These are phyloP conservation scores for Agrochola lychnidis DNA, from an alignment of 2,888 invertebrate species.

Conservation along the genomic window DNA sequence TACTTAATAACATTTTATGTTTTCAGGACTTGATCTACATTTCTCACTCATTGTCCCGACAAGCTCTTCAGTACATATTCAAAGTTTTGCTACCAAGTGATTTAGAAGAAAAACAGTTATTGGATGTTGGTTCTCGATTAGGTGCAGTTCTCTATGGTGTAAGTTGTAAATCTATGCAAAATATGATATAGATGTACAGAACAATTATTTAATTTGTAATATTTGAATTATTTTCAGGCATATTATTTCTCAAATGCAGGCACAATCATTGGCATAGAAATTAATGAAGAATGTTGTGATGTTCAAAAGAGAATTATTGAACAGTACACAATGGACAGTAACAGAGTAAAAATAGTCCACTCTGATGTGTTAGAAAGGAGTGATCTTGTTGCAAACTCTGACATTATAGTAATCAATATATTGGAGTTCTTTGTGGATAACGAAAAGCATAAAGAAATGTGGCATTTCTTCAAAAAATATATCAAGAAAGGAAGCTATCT, in stretches of 20 bases:
- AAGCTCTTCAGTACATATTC: conserved; percentile 91
- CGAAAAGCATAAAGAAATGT: conserved; percentile 91
- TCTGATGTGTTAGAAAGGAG: conserved; percentile 90
- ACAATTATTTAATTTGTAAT: not conserved
- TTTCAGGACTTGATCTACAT: conserved; percentile 90
- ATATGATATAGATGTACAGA: not conserved
- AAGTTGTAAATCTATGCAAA: conserved; percentile 69
- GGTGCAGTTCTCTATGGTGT: conserved; percentile 93
- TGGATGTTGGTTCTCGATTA: conserved; percentile 93
- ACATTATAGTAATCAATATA: conserved; percentile 93
- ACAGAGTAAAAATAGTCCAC: conserved; percentile 90
- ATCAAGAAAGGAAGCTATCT: conserved; percentile 90
- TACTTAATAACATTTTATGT: conserved; percentile 8
- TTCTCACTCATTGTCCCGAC: conserved; percentile 92
- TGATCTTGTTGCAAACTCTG: conserved; percentile 89
- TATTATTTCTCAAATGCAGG: conserved; percentile 90
- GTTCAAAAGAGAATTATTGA: conserved; percentile 91
- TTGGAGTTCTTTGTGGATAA: conserved; percentile 92
- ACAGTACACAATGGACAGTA: conserved; percentile 87
- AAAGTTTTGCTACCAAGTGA: conserved; percentile 91
- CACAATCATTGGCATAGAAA: conserved; percentile 92
- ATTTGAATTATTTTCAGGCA: conserved; percentile 86
- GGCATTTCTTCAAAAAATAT: conserved; percentile 90
- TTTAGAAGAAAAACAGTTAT: conserved; percentile 89
- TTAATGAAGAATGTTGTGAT: conserved; percentile 92